Evolutionary conservation across 1,140 invertebrate genomes (phyloP).

Genomic region (Hyles vespertilio): DNA sequence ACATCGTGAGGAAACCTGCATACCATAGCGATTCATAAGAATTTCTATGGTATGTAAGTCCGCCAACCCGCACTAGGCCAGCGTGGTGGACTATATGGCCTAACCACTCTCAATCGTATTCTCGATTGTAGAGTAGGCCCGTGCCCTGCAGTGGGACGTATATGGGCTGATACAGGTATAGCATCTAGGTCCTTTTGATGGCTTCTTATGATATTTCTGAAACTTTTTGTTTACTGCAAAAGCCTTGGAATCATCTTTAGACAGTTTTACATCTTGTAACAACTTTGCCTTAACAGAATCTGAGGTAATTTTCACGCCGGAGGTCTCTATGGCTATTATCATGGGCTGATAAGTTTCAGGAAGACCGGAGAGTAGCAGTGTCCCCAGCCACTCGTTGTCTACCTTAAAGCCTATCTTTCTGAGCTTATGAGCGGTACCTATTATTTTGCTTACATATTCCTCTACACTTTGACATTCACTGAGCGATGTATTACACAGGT

Average conservation of each 20-base stretch:
- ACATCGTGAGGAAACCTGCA: no score
- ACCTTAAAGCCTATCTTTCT: constrained; percentile 34
- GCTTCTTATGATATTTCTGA: constrained; percentile 1
- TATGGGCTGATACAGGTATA: no score
- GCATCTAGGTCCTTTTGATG: no score
- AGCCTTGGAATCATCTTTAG: constrained; percentile 9
- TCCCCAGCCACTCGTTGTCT: constrained; percentile 14
- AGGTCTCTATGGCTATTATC: constrained; percentile 46
- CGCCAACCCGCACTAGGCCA: no score
- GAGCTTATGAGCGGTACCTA: constrained; percentile 44
- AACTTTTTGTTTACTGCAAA: constrained; percentile 8
- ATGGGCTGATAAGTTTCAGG: constrained; percentile 41
- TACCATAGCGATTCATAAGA: no score
- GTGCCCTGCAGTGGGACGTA: no score
- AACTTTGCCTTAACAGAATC: constrained; percentile 47
- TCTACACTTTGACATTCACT: constrained; percentile 4
- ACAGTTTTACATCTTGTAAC: constrained; percentile 31
- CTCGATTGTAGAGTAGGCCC: no score
- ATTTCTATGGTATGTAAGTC: no score
- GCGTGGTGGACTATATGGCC: no score
- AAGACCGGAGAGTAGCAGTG: no score
- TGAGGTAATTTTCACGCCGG: constrained; percentile 24
- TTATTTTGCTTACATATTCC: constrained; percentile 21
- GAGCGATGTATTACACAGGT: constrained; percentile 9
- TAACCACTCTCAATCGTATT: no score